These are phyloP conservation scores for Therioaphis trifolii DNA, from an alignment of 2,888 invertebrate species.

Conservation along the genomic window DNA sequence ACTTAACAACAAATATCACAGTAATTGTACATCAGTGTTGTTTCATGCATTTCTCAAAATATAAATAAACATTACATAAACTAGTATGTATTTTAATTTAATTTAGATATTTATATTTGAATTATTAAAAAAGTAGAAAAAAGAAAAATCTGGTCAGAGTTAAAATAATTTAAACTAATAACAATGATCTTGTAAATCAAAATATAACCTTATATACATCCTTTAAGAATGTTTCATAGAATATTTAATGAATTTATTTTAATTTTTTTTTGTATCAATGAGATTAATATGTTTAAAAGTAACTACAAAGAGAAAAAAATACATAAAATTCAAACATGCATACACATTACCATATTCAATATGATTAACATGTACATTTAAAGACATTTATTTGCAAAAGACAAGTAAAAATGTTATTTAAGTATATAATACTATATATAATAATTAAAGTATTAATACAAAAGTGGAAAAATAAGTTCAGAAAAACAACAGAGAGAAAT, in stretches of 20 bases:
- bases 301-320: background rate
- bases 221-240: background rate
- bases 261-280: background rate
- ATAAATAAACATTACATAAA: conserved; percentile 12
- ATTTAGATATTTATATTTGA: conserved; percentile 35
- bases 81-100: conserved; percentile 8
- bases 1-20: conserved; percentile 61
- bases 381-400: background rate
- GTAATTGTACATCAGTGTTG: conserved; percentile 57
- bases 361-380: conserved; percentile 7
- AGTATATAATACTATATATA: background rate
- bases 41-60: conserved; percentile 39
- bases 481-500: conserved; percentile 21
- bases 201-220: background rate
- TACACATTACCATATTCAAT: background rate
- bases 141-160: background rate
- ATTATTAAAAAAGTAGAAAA: conserved; percentile 39
- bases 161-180: conserved; percentile 6
- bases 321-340: background rate
- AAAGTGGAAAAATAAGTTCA: conserved; percentile 33
- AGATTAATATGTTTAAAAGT: background rate
- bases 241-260: too few species aligned
- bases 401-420: conserved; percentile 3
- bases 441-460: background rate
- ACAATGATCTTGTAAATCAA: conserved; percentile 7